These are phyloP conservation scores for Nycticorax nycticorax DNA, from an alignment of 2,113 vertebrate species.

Conservation along the genomic window DNA sequence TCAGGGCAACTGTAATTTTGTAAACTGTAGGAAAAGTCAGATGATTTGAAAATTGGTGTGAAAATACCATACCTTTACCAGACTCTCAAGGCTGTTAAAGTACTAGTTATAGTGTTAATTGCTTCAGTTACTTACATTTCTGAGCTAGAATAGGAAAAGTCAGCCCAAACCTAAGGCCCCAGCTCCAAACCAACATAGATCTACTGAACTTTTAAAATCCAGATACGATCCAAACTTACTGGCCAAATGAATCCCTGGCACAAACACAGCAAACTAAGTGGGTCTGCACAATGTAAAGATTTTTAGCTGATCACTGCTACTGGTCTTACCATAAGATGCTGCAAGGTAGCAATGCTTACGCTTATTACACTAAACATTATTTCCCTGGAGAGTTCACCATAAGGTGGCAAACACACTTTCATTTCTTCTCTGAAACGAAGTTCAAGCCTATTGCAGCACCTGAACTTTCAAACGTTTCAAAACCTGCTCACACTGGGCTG, in stretches of 20 bases:
- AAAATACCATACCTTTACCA: neutral
- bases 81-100: neutral
- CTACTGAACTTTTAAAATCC: neutral
- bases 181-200: neutral
- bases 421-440: neutral
- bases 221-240: neutral
- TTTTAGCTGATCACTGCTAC: neutral
- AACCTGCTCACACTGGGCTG: neutral
- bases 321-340: neutral
- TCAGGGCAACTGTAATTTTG: neutral
- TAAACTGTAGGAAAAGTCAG: neutral
- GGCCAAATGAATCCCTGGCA: neutral
- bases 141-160: neutral
- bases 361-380: neutral
- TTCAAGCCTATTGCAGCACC: neutral
- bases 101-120: neutral
- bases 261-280: neutral
- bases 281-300: neutral
- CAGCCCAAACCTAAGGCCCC: neutral
- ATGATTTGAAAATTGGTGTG: neutral
- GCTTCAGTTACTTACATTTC: neutral
- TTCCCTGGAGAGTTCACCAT: neutral
- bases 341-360: neutral
- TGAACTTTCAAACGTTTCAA: neutral
- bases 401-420: neutral